phyloP scores from a whole-genome alignment of 1,140 invertebrate genomes.

The honey bee (Apis mellifera) region Amel_HAv3.1 CM009938.2:7030501-7031000 shows the following conservation, averaged over 20 bases:
- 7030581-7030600: no score
- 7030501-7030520: no score
- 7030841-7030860: background rate
- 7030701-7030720: background rate
- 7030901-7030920: constrained; percentile 31
- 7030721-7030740: background rate
- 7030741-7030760: background rate
- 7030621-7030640: background rate
- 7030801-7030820: background rate
- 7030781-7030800: background rate
- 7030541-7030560: no score
- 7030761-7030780: background rate
- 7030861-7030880: background rate
- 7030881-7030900: background rate
- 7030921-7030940: background rate
- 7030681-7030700: background rate
- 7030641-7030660: background rate
- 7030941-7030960: background rate
- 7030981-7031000: background rate
- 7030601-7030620: background rate
- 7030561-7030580: no score
- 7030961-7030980: background rate
- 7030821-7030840: background rate
- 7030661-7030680: constrained; percentile 8
- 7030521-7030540: no score